These are phyloP conservation scores for Ammospiza maritima DNA, from an alignment of 2,797 vertebrate genomes.

Conservation along the genomic window DNA sequence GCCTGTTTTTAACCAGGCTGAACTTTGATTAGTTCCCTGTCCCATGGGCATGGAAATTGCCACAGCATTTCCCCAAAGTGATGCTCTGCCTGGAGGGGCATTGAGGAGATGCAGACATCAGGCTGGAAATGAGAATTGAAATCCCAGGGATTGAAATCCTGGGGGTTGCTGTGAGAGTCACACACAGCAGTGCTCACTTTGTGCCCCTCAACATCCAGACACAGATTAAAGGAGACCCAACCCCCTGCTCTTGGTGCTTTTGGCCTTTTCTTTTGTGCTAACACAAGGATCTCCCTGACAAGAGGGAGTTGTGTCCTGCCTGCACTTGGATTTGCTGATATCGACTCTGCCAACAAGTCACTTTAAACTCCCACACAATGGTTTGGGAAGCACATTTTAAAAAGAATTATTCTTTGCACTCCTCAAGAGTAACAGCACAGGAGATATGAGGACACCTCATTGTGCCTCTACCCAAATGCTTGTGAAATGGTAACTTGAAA, in stretches of 20 bases:
- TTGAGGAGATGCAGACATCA: background rate
- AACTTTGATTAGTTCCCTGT: background rate
- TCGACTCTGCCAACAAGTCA: background rate
- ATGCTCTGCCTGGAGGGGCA: background rate
- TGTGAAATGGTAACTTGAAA: background rate
- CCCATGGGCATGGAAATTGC: background rate
- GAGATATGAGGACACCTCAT: fast-evolving
- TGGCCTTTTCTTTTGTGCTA: background rate
- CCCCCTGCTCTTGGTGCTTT: background rate
- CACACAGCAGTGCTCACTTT: background rate
- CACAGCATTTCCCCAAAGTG: background rate
- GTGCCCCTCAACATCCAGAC: background rate
- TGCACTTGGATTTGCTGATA: background rate
- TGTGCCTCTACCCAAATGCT: background rate
- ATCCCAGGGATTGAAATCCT: background rate
- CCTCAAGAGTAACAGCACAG: background rate
- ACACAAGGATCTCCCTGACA: background rate
- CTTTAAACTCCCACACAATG: background rate
- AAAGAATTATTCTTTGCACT: background rate
- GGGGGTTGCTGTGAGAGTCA: background rate
- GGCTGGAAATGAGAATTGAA: background rate
- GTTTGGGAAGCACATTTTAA: background rate
- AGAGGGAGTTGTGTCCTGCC: background rate
- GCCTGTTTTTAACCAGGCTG: background rate
- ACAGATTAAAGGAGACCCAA: background rate